phyloP scores from a whole-genome alignment of 2,797 vertebrate species.

The Manis crassicaudata region DNA sequence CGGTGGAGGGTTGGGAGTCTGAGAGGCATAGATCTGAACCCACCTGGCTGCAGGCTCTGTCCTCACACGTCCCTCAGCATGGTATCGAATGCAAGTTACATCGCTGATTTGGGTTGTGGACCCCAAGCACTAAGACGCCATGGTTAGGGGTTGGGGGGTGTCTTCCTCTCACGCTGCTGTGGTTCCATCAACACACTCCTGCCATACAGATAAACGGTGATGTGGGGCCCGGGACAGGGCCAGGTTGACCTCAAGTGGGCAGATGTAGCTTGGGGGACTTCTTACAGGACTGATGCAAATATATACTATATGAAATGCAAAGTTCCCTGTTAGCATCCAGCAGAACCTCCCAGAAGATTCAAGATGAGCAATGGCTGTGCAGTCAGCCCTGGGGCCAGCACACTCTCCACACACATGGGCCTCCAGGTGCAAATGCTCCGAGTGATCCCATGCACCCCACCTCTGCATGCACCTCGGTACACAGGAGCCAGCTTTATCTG shows the following conservation, averaged over 20 bases:
- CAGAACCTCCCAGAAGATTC: background rate
- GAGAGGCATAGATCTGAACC: background rate
- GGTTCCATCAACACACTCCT: background rate
- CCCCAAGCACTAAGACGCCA: background rate
- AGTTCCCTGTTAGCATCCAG: too few relatives aligned
- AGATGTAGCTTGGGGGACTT: background rate
- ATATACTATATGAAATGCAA: background rate
- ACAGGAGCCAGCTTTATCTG: background rate
- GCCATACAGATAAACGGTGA: background rate
- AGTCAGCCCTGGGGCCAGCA: background rate
- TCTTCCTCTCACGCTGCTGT: background rate
- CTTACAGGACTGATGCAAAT: background rate
- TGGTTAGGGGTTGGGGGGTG: background rate
- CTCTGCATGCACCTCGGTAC: fast-evolving
- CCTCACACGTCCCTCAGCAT: too few relatives aligned
- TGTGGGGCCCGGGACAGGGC: fast-evolving
- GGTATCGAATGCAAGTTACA: too few relatives aligned
- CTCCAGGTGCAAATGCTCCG: fast-evolving
- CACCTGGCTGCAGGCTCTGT: background rate
- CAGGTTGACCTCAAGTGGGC: background rate
- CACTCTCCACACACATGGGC: background rate
- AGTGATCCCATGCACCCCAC: too few relatives aligned
- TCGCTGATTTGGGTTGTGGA: too few relatives aligned
- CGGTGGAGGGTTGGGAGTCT: fast-evolving
- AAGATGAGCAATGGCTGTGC: background rate